Percentiles rank a stretch among this genome's conserved stretches.
Conservation (phyloP, 1,140 invertebrate species). For the Pseudachorutes palmiensis region DNA sequence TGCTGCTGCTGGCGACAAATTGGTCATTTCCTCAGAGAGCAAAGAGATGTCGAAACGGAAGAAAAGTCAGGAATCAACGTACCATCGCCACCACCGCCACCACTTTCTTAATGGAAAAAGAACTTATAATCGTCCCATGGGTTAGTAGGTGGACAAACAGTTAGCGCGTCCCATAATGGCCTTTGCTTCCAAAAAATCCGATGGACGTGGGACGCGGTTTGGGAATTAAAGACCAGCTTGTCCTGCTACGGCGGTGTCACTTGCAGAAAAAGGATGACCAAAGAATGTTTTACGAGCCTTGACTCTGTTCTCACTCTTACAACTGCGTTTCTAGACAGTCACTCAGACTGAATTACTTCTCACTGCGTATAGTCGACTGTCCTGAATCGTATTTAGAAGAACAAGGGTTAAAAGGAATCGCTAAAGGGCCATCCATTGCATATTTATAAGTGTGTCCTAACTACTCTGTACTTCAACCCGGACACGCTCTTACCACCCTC, state of each 20-base stretch:
- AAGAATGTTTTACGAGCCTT: not conserved
- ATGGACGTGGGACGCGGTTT: not conserved
- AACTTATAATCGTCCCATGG: not conserved
- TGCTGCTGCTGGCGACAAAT: not conserved
- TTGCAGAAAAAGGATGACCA: not conserved
- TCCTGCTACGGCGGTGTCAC: not conserved
- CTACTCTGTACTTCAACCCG: not conserved
- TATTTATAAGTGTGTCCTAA: not conserved
- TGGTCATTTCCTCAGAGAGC: not conserved
- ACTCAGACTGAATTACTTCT: not conserved
- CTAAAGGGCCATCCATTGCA: not conserved
- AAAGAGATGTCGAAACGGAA: not conserved
- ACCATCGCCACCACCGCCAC: not conserved
- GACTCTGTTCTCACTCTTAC: not conserved
- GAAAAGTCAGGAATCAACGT: too few species aligned
- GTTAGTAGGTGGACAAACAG: not conserved
- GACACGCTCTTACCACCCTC: not conserved
- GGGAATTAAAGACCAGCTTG: not conserved
- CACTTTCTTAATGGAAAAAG: not conserved
- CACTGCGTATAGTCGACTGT: not conserved
- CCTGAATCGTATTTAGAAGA: not conserved
- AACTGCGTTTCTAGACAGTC: not conserved
- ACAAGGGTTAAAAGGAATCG: not conserved
- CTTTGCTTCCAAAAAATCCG: not conserved
- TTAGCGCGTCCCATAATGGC: not conserved